These are phyloP conservation scores for Ochlodes sylvanus DNA, from an alignment of 2,888 invertebrate species.

Conservation along the genomic window DNA sequence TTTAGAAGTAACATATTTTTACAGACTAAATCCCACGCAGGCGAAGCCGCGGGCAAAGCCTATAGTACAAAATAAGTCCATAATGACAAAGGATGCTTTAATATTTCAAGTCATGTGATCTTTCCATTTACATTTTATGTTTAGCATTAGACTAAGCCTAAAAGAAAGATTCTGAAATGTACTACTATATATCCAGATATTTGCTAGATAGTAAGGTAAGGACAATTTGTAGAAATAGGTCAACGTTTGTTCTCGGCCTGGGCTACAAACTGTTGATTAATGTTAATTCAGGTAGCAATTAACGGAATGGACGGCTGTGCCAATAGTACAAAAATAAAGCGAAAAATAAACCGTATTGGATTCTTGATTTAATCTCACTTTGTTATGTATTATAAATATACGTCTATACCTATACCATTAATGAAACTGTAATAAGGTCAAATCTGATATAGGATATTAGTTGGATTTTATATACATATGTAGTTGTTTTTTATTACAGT, in stretches of 20 bases:
- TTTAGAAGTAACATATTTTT: no score
- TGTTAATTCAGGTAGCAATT: constrained; percentile 27
- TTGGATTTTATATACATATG: no score
- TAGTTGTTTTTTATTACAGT: no score
- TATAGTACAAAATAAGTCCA: no score
- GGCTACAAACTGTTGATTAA: constrained; percentile 32
- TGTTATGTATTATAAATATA: not conserved
- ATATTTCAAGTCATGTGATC: no score
- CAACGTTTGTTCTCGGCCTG: constrained; percentile 21
- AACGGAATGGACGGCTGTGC: constrained; percentile 17
- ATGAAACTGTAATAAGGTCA: no score
- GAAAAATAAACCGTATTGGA: not conserved
- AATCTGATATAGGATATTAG: no score
- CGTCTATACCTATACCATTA: no score
- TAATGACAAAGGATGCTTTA: no score
- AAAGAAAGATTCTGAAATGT: not conserved
- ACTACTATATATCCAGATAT: not conserved
- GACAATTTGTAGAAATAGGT: constrained; percentile 22
- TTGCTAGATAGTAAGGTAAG: constrained; percentile 6
- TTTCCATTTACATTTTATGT: not conserved
- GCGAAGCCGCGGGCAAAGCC: no score
- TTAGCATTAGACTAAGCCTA: not conserved
- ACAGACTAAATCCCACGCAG: no score
- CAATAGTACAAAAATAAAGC: constrained; percentile 18
- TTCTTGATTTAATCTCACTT: not conserved